phyloP scores from a whole-genome alignment of 1,140 invertebrate genomes.

The Trialeurodes vaporariorum region DNA sequence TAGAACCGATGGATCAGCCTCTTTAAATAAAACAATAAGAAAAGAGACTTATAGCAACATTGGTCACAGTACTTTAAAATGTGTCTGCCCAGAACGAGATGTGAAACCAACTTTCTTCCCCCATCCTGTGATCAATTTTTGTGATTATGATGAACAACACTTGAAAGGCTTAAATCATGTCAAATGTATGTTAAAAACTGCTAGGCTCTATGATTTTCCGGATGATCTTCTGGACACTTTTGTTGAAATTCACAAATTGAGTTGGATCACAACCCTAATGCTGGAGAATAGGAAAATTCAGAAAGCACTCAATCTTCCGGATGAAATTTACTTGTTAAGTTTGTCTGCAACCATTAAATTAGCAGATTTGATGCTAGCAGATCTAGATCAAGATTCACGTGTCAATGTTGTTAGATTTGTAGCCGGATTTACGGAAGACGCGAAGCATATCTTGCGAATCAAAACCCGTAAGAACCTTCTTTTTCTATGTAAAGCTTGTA shows the following conservation, averaged over 20 bases:
- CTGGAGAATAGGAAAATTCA: background rate
- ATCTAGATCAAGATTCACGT: background rate
- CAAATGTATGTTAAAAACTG: background rate
- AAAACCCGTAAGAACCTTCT: background rate
- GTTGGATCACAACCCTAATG: background rate
- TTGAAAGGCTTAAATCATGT: background rate
- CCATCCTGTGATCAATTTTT: no score
- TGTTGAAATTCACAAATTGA: background rate
- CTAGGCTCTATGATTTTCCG: background rate
- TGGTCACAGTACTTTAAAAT: no score
- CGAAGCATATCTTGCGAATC: background rate
- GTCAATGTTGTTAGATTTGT: background rate
- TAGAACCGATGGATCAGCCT: no score
- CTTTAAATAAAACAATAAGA: no score
- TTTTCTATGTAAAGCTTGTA: background rate
- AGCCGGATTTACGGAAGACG: background rate
- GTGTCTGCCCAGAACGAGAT: no score
- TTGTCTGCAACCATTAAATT: background rate
- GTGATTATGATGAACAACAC: background rate
- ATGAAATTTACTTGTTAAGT: background rate
- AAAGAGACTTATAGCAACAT: no score
- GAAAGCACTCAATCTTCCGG: background rate
- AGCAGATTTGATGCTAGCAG: background rate
- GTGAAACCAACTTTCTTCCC: no score
- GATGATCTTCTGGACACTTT: background rate